These are phyloP conservation scores for Galeruca laticollis DNA, from an alignment of 2,888 invertebrate genomes.

Conservation along the genomic window DNA sequence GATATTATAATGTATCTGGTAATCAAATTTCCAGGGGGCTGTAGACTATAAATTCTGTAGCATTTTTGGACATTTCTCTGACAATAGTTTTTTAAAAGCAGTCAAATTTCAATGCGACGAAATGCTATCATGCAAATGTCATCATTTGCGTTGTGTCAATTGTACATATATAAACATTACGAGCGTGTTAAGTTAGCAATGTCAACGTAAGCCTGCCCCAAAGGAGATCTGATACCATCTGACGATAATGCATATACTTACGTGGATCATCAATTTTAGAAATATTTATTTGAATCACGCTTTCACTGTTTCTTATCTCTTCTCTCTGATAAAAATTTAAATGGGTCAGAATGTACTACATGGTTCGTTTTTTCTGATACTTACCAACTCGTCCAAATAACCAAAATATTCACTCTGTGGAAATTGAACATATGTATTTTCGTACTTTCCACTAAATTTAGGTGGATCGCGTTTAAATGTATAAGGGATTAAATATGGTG, in stretches of 20 bases:
- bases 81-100: too few relatives aligned
- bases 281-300: constrained; percentile 17
- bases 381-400: constrained; percentile 51
- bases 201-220: too few relatives aligned
- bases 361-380: not conserved
- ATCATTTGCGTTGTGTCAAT: too few relatives aligned
- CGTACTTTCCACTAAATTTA: constrained; percentile 56
- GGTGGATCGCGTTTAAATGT: constrained; percentile 46
- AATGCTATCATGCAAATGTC: too few relatives aligned
- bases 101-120: too few relatives aligned
- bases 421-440: constrained; percentile 56
- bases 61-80: too few relatives aligned
- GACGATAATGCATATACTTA: not conserved
- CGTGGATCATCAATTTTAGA: constrained; percentile 29
- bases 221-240: too few relatives aligned
- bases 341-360: not conserved
- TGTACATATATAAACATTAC: too few relatives aligned
- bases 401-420: constrained; percentile 62
- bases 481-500: constrained; percentile 60
- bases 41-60: too few relatives aligned
- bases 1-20: too few relatives aligned
- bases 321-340: constrained; percentile 5
- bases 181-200: too few relatives aligned
- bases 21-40: too few relatives aligned
- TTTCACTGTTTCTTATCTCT: constrained; percentile 17